Conservation (phyloP, 2,888 invertebrate genomes). For the Bombylius major region DNA sequence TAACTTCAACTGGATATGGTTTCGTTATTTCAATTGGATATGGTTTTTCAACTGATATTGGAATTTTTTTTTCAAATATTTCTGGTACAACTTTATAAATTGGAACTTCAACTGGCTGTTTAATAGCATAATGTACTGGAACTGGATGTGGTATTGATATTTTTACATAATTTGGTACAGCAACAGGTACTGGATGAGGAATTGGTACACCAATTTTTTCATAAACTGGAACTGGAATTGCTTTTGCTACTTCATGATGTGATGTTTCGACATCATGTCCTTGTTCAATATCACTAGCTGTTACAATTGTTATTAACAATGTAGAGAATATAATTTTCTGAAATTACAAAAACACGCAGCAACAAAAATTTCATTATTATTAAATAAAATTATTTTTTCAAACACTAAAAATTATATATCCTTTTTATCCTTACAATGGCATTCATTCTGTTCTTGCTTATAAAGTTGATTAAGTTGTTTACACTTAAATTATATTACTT, state of each 20-base stretch:
- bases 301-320: background rate
- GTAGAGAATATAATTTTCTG: constrained; percentile 9
- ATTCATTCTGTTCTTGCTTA: too few species aligned
- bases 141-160: constrained; percentile 64
- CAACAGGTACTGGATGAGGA: constrained; percentile 58
- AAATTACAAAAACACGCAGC: background rate
- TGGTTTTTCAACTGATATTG: constrained; percentile 60
- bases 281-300: constrained; percentile 36
- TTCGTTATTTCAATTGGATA: constrained; percentile 53
- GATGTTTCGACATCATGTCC: constrained; percentile 45
- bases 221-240: constrained; percentile 54
- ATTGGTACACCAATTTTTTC: constrained; percentile 63
- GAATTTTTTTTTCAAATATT: constrained; percentile 58
- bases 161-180: constrained; percentile 48
- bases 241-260: constrained; percentile 55
- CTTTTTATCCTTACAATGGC: too few species aligned
- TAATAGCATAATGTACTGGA: constrained; percentile 53
- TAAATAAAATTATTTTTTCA: too few species aligned
- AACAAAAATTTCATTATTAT: background rate
- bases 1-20: constrained; percentile 62
- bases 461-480: too few species aligned
- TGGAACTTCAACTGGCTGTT: constrained; percentile 59
- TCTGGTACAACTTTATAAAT: constrained; percentile 62
- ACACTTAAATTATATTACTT: too few species aligned
- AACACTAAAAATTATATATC: too few species aligned